These are phyloP conservation scores for Dendrocopos noguchii DNA, from an alignment of 2,113 vertebrate species.

Conservation along the genomic window DNA sequence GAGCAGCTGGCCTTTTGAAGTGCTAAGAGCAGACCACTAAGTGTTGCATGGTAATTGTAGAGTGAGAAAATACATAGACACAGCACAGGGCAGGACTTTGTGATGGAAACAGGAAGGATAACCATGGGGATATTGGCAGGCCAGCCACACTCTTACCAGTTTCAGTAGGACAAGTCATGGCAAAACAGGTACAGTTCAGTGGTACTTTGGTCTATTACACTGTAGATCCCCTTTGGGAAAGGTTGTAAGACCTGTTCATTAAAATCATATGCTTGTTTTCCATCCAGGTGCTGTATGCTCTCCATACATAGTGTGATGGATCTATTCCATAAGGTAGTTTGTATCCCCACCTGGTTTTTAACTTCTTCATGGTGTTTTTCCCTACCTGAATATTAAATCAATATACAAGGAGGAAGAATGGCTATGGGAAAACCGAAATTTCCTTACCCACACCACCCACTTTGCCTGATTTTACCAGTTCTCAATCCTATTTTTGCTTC, in stretches of 20 bases:
- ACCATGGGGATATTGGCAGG: background rate
- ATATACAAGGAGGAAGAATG: background rate
- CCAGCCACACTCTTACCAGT: background rate
- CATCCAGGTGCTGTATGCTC: background rate
- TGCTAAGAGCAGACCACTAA: background rate
- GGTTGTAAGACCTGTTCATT: background rate
- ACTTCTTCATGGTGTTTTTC: background rate
- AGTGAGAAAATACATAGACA: background rate
- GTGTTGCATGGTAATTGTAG: background rate
- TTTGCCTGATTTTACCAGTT: background rate
- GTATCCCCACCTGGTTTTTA: background rate
- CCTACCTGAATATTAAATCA: background rate
- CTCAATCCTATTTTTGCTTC: background rate
- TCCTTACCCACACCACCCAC: background rate
- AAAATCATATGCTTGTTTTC: background rate
- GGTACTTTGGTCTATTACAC: accelerated
- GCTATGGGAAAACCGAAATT: background rate
- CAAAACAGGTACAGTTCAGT: background rate
- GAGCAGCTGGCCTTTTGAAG: constrained; percentile 31
- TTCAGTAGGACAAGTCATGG: background rate
- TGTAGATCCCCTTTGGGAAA: background rate
- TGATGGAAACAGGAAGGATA: background rate
- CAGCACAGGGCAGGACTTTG: background rate
- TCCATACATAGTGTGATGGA: background rate
- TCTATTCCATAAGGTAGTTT: background rate